These are phyloP conservation scores for Ailuropoda melanoleuca DNA, from an alignment of 2,113 vertebrate genomes.

Conservation along the genomic window DNA sequence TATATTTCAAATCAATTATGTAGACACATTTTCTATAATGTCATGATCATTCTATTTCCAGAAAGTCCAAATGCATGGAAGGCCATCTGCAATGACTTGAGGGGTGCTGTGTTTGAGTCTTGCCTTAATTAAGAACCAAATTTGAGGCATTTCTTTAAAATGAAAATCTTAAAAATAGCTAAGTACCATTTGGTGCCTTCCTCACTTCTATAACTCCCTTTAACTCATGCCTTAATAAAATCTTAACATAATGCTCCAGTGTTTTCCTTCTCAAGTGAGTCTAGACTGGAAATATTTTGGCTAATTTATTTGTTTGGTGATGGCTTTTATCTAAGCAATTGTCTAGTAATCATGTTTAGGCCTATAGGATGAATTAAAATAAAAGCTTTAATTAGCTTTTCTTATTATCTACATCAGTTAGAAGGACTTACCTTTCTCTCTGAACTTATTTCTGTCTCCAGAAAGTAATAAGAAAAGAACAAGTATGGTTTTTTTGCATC, in stretches of 20 bases:
- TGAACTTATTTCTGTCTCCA: background rate
- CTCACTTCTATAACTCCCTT: background rate
- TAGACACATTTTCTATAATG: background rate
- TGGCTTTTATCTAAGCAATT: background rate
- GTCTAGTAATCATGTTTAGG: background rate
- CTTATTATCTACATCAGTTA: background rate
- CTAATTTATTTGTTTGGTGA: background rate
- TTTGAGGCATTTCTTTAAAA: background rate
- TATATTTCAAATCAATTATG: background rate
- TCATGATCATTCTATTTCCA: background rate
- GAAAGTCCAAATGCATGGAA: background rate
- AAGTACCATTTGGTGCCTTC: background rate
- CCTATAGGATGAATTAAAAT: background rate
- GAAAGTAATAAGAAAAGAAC: background rate
- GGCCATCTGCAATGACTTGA: background rate
- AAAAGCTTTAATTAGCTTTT: background rate
- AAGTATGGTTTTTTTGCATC: background rate
- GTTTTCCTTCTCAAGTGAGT: background rate
- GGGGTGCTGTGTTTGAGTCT: background rate
- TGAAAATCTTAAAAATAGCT: background rate
- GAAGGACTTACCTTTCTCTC: background rate
- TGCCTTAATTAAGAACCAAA: background rate
- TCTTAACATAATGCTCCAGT: background rate
- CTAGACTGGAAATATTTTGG: background rate
- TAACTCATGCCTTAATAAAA: background rate